Evolutionary conservation across 2,797 vertebrate genomes (phyloP).

Genomic region (Glyptemys insculpta): DNA sequence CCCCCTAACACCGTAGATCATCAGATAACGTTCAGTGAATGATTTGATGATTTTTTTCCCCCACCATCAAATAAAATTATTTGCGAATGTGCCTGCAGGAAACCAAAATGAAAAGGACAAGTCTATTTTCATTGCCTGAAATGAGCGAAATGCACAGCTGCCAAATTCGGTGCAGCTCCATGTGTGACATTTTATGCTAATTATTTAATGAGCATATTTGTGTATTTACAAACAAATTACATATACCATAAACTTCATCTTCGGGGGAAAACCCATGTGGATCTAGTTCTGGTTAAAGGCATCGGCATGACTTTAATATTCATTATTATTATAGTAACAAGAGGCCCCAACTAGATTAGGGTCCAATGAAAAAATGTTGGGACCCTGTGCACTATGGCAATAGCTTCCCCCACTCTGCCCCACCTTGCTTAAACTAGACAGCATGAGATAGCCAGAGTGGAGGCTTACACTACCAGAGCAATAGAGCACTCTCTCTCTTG

Average conservation of each 20-base stretch:
- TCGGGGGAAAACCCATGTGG: neutral
- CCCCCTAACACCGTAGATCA: slow-evolving; percentile 45
- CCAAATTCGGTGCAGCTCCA: neutral
- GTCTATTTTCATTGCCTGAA: slow-evolving; percentile 41
- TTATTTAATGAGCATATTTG: neutral
- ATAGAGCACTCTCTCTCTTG: neutral
- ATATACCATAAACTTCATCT: neutral
- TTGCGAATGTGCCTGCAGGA: slow-evolving; percentile 55
- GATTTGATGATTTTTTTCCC: slow-evolving; percentile 58
- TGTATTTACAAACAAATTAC: neutral
- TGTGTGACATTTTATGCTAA: neutral
- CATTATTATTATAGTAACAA: neutral
- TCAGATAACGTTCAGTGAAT: slow-evolving; percentile 53
- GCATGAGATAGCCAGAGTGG: neutral
- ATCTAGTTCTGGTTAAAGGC: neutral
- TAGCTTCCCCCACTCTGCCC: neutral
- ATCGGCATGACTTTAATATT: neutral
- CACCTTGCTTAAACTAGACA: neutral
- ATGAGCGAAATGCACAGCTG: neutral
- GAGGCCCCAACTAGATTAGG: neutral
- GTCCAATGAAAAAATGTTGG: neutral
- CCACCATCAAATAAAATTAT: slow-evolving; percentile 56
- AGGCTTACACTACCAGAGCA: neutral
- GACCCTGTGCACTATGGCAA: neutral
- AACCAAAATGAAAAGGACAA: slow-evolving; percentile 50